Evolutionary conservation across 1,140 invertebrate genomes (phyloP).

Genomic region (Archivesica marissinica): DNA sequence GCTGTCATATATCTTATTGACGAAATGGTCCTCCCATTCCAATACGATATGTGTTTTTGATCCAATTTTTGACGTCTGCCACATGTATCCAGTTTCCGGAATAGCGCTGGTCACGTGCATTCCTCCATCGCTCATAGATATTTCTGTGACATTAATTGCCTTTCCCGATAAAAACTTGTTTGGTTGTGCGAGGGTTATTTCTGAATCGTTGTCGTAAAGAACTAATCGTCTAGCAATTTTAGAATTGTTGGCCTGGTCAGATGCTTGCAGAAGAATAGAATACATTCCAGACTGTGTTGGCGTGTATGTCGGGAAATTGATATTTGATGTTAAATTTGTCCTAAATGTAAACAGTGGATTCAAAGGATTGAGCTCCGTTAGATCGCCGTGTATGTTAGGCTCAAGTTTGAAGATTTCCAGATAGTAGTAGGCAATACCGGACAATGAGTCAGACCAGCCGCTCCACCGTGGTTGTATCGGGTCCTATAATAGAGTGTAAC

Average conservation of each 20-base stretch:
- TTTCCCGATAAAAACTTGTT: not conserved
- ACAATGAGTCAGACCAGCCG: constrained; percentile 47
- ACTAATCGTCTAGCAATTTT: constrained; percentile 47
- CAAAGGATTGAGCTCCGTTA: constrained; percentile 28
- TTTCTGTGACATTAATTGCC: not conserved
- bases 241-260: constrained; percentile 61
- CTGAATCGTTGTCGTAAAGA: constrained; percentile 79
- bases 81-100: constrained; percentile 47
- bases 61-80: constrained; percentile 43
- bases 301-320: constrained; percentile 18
- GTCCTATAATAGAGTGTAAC: not conserved
- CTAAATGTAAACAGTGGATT: not conserved
- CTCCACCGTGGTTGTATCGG: constrained; percentile 16
- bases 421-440: constrained; percentile 38
- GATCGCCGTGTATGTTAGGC: constrained; percentile 16
- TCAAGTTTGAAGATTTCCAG: constrained; percentile 37
- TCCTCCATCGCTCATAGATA: constrained; percentile 15
- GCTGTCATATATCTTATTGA: constrained; percentile 18
- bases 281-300: constrained; percentile 14
- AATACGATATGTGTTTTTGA: constrained; percentile 7
- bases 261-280: not conserved
- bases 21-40: constrained; percentile 26
- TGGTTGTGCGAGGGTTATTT: constrained; percentile 86
- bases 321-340: not conserved
- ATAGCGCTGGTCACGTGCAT: constrained; percentile 39